Evolutionary conservation across 2,113 vertebrate species (phyloP), one percentile per base, ranked within the genome.

Genomic region (Mormyrus iriodes): DNA sequence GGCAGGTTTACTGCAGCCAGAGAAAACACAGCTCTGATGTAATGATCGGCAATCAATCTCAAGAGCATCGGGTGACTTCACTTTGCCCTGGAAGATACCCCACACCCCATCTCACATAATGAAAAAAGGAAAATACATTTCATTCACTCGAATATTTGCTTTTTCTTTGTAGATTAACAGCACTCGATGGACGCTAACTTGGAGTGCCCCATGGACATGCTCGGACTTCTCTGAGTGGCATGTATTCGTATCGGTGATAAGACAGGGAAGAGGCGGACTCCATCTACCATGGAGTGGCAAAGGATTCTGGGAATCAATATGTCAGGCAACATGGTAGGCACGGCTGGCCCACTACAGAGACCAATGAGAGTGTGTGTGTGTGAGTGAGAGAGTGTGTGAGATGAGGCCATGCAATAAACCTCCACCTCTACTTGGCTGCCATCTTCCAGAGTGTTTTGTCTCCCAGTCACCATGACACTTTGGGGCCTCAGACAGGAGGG

Each of bases 381-480:
- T 69, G 46, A 90, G 89, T 88, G 88, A 89, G 91, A 93, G 55
- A n/a, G 24, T 61, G 55, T n/a, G 7, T n/a, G 7, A 61, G 21
- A 61, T 61, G 55, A 61, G 91, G 92, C 92, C 91, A 24, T 76
- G 89, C 58, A 44, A 85, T 92, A 89, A 92, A 90, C 91, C 91
- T 91, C 90, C 90, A 91, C 92, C 90, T 89, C 73, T 17, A 12
- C n/a, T 27, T 46, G 61, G 73, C 90, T 84, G 83, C 89, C 88
- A 88, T 88, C 73, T 85, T 87, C 31, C 42, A 17, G 35, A 88
- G 90, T 90, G 91, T 92, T 92, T 93, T 92, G 91, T 88, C 73
- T 85, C 86, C 73, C 35, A 13, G 39, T 55, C 31, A n/a, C 51
- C n/a, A 27, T 39, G 49, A 51, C 85, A 86, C 15, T 1, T 35